These are phyloP conservation scores for Acanthopleura granulata DNA, from an alignment of 2,888 invertebrate species.

Conservation along the genomic window DNA sequence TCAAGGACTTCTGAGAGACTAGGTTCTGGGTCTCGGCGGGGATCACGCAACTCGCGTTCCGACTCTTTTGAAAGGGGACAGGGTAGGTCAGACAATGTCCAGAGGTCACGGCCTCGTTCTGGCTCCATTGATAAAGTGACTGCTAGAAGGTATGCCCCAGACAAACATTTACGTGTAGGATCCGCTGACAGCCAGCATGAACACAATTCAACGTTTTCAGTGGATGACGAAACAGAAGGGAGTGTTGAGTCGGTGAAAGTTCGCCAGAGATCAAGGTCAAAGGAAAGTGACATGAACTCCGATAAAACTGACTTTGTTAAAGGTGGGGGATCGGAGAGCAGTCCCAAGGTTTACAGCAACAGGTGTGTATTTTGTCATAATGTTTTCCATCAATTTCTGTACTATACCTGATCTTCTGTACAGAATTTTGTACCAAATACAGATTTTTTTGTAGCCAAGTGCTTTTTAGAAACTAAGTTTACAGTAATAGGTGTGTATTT, in stretches of 20 bases:
- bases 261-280: slow-evolving; percentile 10
- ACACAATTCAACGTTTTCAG: background rate
- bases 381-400: background rate
- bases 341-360: background rate
- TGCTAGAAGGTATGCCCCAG: background rate
- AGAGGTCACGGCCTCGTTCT: background rate
- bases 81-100: too few relatives aligned
- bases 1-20: too few relatives aligned
- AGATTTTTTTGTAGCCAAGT: too few relatives aligned
- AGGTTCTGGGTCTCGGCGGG: too few relatives aligned
- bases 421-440: too few relatives aligned
- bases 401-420: too few relatives aligned
- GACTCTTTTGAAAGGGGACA: too few relatives aligned
- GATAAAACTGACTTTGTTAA: background rate
- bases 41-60: too few relatives aligned
- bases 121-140: background rate
- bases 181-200: background rate
- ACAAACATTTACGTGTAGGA: background rate
- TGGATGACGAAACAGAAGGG: background rate
- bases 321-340: background rate
- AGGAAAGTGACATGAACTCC: background rate
- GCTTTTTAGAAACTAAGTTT: too few relatives aligned
- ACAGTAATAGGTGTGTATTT: slow-evolving; percentile 1
- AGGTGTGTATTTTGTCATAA: background rate
- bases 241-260: background rate